Conservation (phyloP, 2,888 invertebrate genomes). For the Tortricodes alternella region DNA sequence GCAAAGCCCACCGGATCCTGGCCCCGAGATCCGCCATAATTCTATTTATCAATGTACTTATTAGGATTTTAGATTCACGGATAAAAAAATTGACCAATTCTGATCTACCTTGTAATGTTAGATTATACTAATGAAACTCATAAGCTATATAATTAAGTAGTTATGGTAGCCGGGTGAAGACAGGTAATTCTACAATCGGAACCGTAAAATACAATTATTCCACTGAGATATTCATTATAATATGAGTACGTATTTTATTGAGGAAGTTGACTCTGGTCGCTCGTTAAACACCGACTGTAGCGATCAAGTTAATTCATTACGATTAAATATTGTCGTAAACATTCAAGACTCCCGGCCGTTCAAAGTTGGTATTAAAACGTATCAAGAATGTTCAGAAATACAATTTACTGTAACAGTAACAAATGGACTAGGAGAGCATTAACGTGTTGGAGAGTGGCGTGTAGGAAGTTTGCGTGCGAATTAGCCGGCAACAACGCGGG, state of each 20-base stretch:
- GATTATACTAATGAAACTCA: neutral
- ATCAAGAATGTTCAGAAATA: constrained; percentile 24
- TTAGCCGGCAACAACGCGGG: constrained; percentile 65
- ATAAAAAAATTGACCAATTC: constrained; percentile 6
- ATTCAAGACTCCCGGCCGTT: constrained; percentile 69
- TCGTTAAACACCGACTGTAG: constrained; percentile 69
- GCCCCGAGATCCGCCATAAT: constrained; percentile 40
- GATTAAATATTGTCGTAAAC: constrained; percentile 77
- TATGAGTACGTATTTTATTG: constrained; percentile 72
- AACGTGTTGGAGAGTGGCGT: constrained; percentile 52
- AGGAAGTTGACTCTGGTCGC: constrained; percentile 72
- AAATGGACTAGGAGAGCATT: constrained; percentile 46
- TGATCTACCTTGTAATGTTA: neutral
- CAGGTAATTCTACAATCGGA: constrained; percentile 14
- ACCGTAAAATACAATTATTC: constrained; percentile 24
- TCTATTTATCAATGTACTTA: constrained; percentile 35
- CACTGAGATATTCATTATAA: constrained; percentile 24
- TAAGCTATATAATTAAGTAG: constrained; percentile 6
- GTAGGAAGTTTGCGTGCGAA: constrained; percentile 71
- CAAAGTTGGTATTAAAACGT: constrained; percentile 48
- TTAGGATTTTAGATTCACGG: constrained; percentile 29
- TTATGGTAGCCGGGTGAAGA: constrained; percentile 8
- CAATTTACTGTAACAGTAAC: constrained; percentile 21
- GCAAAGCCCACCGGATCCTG: constrained; percentile 40
- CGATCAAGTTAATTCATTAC: constrained; percentile 78